phyloP scores from a whole-genome alignment of 2,888 invertebrate species.

The Coleophora flavipennella region DNA sequence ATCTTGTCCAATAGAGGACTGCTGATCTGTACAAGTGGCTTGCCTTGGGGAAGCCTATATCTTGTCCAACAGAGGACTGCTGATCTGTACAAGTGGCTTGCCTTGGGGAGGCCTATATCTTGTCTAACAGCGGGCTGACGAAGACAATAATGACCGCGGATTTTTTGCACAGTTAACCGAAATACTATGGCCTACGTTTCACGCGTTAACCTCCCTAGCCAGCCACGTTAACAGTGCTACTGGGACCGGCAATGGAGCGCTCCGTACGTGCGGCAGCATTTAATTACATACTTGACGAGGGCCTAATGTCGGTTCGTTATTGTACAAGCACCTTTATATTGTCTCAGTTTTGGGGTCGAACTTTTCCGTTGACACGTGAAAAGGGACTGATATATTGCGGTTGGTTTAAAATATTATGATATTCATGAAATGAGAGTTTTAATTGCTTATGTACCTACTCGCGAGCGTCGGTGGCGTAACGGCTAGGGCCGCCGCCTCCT shows the following conservation, averaged over 20 bases:
- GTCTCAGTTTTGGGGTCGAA: conserved; percentile 16
- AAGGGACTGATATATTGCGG: not conserved
- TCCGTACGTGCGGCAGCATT: conserved; percentile 34
- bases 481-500: too few relatives aligned
- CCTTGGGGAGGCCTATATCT: too few relatives aligned
- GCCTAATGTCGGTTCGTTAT: conserved; percentile 28
- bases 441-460: too few relatives aligned
- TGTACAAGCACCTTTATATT: conserved; percentile 21
- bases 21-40: too few relatives aligned
- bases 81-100: too few relatives aligned
- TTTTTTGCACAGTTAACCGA: not conserved
- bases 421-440: too few relatives aligned
- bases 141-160: too few relatives aligned
- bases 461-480: too few relatives aligned
- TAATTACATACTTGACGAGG: conserved; percentile 45
- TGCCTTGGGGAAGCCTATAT: too few relatives aligned
- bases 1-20: too few relatives aligned
- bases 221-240: conserved; percentile 16
- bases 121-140: too few relatives aligned
- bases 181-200: conserved; percentile 11
- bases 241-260: conserved; percentile 25
- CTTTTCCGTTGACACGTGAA: conserved; percentile 13
- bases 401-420: not conserved
- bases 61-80: too few relatives aligned
- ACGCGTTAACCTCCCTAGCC: conserved; percentile 12